A percentile compares a stretch with the other conserved stretches of the same genome.
phyloP scores from a whole-genome alignment of 2,113 vertebrate genomes.

The Scartelaos histophorus region DNA sequence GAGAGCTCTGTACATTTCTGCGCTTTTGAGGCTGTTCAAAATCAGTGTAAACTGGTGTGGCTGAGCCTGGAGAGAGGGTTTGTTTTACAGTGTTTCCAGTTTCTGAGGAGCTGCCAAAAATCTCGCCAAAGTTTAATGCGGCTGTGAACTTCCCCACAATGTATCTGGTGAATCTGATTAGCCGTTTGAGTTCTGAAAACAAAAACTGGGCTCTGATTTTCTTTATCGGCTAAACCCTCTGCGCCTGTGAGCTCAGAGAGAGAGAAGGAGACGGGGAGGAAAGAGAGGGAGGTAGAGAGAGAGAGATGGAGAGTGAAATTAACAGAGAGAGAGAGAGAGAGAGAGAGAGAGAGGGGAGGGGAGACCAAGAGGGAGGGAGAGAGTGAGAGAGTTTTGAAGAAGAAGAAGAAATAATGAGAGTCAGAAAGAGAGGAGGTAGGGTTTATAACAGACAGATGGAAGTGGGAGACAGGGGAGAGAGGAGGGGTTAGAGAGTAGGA shows the following conservation, averaged over 20 bases:
- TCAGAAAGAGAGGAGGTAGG: no score
- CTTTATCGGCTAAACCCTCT: slow-evolving; percentile 64
- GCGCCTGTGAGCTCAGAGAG: slow-evolving; percentile 9
- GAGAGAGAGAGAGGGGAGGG: not conserved
- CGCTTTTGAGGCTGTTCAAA: no score
- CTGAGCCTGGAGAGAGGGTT: not conserved
- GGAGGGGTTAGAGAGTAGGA: no score
- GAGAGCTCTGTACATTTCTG: no score
- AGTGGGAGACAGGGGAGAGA: no score
- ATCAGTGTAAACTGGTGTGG: no score
- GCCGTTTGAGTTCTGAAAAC: slow-evolving; percentile 63
- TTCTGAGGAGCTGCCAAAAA: not conserved
- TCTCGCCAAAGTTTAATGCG: slow-evolving; percentile 15
- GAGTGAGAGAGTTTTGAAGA: no score
- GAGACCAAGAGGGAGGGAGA: no score
- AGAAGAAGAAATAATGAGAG: no score
- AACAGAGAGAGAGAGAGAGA: not conserved
- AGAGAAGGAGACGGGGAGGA: not conserved
- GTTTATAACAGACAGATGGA: no score
- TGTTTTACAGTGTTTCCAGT: not conserved
- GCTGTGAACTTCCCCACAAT: slow-evolving; percentile 40
- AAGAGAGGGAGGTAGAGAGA: not conserved
- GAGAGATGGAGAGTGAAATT: no score
- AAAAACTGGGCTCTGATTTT: slow-evolving; percentile 52
- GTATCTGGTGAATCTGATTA: slow-evolving; percentile 61